Conservation (phyloP, 2,888 invertebrate genomes). For the Drosophila vallismaia region DNA sequence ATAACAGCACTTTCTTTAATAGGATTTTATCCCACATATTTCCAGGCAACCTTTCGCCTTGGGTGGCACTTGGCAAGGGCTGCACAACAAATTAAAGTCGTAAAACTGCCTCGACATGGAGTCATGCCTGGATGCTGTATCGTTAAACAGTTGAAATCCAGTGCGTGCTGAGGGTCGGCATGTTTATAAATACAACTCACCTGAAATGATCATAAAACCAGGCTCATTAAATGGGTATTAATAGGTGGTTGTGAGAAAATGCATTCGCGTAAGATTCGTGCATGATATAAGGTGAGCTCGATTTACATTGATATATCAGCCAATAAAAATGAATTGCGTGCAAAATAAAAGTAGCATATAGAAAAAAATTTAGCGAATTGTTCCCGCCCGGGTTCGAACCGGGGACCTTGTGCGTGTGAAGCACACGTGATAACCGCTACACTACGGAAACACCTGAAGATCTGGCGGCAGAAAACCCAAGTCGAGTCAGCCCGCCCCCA, state of each 20-base stretch:
- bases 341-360: neutral
- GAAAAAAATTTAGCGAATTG: conserved; percentile 40
- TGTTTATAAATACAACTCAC: conserved; percentile 67
- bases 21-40: conserved; percentile 18
- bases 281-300: conserved; percentile 2
- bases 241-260: conserved; percentile 34
- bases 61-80: conserved; percentile 59
- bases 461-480: conserved; percentile 24
- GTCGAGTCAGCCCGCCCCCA: conserved; percentile 3
- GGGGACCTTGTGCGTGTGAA: conserved; percentile 84
- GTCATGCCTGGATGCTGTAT: conserved; percentile 52
- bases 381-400: conserved; percentile 84
- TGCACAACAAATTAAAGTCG: conserved; percentile 50
- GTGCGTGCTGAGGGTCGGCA: conserved; percentile 62
- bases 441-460: conserved; percentile 80
- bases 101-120: conserved; percentile 56
- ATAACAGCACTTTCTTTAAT: conserved; percentile 42
- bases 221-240: conserved; percentile 63
- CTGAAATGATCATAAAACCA: conserved; percentile 60
- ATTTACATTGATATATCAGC: conserved; percentile 27
- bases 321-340: conserved; percentile 10
- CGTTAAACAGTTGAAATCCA: conserved; percentile 59
- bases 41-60: conserved; percentile 47
- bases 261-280: conserved; percentile 3
- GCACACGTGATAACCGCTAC: conserved; percentile 84